Evolutionary conservation across 2,888 invertebrate genomes (phyloP), one percentile per base, ranked within the genome.

Genomic region (Chelonus formosanus): DNA sequence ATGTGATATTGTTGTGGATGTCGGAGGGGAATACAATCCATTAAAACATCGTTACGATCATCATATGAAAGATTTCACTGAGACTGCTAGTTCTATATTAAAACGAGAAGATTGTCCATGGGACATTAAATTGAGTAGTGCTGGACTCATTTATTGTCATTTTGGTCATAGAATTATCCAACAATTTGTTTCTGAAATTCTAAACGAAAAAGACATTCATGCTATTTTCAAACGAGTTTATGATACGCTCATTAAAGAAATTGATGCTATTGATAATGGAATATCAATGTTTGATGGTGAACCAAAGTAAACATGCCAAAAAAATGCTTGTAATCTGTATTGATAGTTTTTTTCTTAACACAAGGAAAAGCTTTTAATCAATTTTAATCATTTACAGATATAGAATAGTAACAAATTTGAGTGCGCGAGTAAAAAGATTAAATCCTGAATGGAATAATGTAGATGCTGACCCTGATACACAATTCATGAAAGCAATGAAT

Each of bases 261-360:
- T 99, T 67, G 99, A 99, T 85, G 98, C 93, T 0, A 92, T 98
- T 63, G 99, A 99, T 83, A 99, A 99, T 86, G 99, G 98, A n/a
- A 88, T 98, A 0, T 90, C 91, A 0, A 92, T 94, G 87, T 89
- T 89, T 70, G 89, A 90, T 50, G 92, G 89, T 2, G 90, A 91
- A 77, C 90, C 92, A 0, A 56, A 67, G 76, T 86, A 81, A 40
- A 3, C 3, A 40, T 40, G 40, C 40, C 40, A 6, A 40, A 40
- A 40, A 1, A 20, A 20, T 20, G 20, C 2, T 20, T 20, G 20
- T 20, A 20, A 20, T 20, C 20, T 20, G 2, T 20, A 20, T 20
- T 20, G 1, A 20, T 20, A 20, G 20, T 20, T 20, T 2, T 20
- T 20, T 20, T 20, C n/a, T 20, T 20, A 20, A 20, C 20, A 20